Percentiles rank a stretch among this genome's conserved stretches.
Conservation (phyloP, 53 echinoderm and acorn worm genomes). For the Echinometra lucunter region DNA sequence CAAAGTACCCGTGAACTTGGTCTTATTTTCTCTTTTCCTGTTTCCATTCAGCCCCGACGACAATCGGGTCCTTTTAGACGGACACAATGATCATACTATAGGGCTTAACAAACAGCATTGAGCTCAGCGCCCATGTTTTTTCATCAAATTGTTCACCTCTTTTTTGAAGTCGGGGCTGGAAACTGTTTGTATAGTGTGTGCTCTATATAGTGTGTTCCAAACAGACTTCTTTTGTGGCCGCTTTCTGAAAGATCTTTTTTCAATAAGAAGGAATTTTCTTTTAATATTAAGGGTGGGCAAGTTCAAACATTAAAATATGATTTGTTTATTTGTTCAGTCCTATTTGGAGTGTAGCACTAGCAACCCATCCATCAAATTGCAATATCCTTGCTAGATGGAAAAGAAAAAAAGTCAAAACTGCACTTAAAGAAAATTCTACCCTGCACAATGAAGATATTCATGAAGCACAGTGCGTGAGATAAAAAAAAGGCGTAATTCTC, state of each 20-base stretch:
- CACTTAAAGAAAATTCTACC: not conserved
- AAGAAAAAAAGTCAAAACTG: not conserved
- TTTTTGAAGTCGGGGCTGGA: not conserved
- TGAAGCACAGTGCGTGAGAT: not conserved
- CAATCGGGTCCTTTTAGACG: slow-evolving; percentile 27
- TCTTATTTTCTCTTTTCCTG: slow-evolving; percentile 10
- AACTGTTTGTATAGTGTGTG: slow-evolving; percentile 35
- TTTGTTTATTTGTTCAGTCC: slow-evolving; percentile 45
- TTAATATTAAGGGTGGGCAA: not conserved
- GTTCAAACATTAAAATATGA: slow-evolving; percentile 59
- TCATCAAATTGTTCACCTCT: slow-evolving; percentile 45
- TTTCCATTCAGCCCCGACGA: not conserved
- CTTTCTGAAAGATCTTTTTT: not conserved
- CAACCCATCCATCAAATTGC: not conserved
- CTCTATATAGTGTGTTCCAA: not conserved
- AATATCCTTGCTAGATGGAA: not conserved
- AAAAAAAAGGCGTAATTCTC: not conserved
- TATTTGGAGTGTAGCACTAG: not conserved
- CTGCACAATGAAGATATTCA: not conserved
- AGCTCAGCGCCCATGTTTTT: slow-evolving; percentile 41
- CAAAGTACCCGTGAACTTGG: slow-evolving; percentile 55
- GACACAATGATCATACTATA: slow-evolving; percentile 14
- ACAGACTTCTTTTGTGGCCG: not conserved
- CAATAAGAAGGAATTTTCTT: slow-evolving; percentile 45
- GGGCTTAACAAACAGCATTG: slow-evolving; percentile 46